Conservation (phyloP, 2,797 vertebrate species). For the Cryptoprocta ferox region DNA sequence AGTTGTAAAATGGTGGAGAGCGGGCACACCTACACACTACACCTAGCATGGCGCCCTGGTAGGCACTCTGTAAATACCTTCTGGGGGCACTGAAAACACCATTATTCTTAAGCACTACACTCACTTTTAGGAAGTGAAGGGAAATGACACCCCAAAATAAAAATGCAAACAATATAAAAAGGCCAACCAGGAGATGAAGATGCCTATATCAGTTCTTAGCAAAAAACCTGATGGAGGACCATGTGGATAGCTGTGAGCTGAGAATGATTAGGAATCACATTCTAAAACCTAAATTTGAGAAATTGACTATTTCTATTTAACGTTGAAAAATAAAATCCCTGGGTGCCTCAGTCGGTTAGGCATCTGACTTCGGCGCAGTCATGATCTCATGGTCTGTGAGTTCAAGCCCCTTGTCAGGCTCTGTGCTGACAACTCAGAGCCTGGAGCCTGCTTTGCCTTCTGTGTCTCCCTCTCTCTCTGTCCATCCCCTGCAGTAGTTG, state of each 20-base stretch:
- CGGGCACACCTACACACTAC: background rate
- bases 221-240: background rate
- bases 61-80: background rate
- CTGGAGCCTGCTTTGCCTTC: too few species aligned
- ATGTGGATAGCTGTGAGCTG: background rate
- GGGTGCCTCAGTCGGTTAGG: too few species aligned
- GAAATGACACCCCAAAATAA: background rate
- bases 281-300: slow-evolving; percentile 4
- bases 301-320: background rate
- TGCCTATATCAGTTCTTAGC: background rate
- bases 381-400: too few species aligned
- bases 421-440: too few species aligned
- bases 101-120: background rate
- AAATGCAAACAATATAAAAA: background rate
- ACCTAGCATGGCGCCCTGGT: background rate
- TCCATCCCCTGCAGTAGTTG: background rate
- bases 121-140: background rate
- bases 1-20: background rate
- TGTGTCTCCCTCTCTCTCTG: too few species aligned
- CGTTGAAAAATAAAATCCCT: slow-evolving; percentile 17
- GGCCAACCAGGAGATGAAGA: background rate
- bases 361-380: too few species aligned
- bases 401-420: too few species aligned
- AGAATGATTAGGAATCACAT: background rate
- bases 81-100: background rate